Percentiles rank a stretch among this genome's conserved stretches.
These are phyloP conservation scores for Melanargia galathea DNA, from an alignment of 2,888 invertebrate genomes.

Conservation along the genomic window DNA sequence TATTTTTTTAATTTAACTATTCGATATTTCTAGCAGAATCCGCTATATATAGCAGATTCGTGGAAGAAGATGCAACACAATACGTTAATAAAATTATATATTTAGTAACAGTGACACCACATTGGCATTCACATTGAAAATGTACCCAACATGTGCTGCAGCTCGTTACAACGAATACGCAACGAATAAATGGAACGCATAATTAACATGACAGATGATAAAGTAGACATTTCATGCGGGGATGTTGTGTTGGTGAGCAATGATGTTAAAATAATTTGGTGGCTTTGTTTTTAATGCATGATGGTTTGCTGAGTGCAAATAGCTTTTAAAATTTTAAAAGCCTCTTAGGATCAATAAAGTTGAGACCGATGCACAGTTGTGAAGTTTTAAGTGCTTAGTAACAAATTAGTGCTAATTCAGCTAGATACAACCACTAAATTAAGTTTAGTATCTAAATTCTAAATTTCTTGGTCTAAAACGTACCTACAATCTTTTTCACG, in stretches of 20 bases:
- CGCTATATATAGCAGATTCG: neutral
- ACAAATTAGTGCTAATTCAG: no score
- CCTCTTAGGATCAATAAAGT: no score
- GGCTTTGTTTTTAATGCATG: slow-evolving; percentile 2
- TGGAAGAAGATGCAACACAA: neutral
- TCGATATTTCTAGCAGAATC: no score
- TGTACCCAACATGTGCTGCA: slow-evolving; percentile 6
- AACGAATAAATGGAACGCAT: slow-evolving; percentile 19
- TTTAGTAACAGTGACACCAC: slow-evolving; percentile 5
- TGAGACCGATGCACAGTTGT: no score
- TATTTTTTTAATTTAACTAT: no score
- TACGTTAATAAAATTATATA: neutral
- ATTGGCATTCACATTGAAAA: slow-evolving; percentile 19
- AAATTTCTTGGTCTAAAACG: no score
- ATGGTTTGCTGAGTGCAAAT: neutral
- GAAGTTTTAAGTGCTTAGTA: no score
- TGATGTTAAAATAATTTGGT: slow-evolving; percentile 11
- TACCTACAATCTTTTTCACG: no score
- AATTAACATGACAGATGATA: slow-evolving; percentile 26
- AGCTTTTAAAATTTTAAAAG: slow-evolving; percentile 3
- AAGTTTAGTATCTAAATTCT: no score
- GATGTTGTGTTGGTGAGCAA: slow-evolving; percentile 19
- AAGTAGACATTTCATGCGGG: slow-evolving; percentile 25
- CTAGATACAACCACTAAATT: no score
- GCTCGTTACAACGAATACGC: slow-evolving; percentile 1